Evolutionary conservation across 2,797 vertebrate species (phyloP).

Genomic region (Onychomys arenicola): DNA sequence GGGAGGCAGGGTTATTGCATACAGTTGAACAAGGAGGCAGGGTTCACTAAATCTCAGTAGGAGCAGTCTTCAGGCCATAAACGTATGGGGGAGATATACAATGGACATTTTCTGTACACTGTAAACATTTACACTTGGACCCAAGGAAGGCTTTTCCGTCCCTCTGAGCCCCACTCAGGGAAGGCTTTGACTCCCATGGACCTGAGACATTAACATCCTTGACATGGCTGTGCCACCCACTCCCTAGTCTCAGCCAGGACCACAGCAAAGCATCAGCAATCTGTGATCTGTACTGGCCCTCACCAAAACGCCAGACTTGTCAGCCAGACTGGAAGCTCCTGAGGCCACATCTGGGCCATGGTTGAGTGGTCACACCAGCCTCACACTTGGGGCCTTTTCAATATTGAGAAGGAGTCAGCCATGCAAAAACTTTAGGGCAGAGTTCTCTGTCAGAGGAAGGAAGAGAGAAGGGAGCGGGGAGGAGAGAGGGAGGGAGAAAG

Average conservation of each 20-base stretch:
- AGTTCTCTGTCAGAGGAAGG: not conserved
- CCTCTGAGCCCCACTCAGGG: not conserved
- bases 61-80: not conserved
- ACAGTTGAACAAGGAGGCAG: not conserved
- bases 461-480: too few species aligned
- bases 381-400: not conserved
- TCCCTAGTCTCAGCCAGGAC: not conserved
- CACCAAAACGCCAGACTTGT: not conserved
- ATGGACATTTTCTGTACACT: not conserved
- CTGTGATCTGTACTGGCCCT: accelerated
- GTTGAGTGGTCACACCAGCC: not conserved
- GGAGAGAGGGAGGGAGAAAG: too few species aligned
- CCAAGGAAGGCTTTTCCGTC: not conserved
- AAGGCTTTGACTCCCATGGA: not conserved
- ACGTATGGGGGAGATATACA: not conserved
- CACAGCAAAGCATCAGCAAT: not conserved
- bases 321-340: not conserved
- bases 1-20: not conserved
- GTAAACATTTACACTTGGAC: not conserved
- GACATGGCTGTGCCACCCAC: not conserved
- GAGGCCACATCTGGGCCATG: not conserved
- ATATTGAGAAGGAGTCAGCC: not conserved
- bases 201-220: not conserved
- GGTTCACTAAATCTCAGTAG: not conserved
- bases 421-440: not conserved